These are phyloP conservation scores for Metridium senile DNA, from an alignment of 92 coral and sea anemone genomes.

Conservation along the genomic window DNA sequence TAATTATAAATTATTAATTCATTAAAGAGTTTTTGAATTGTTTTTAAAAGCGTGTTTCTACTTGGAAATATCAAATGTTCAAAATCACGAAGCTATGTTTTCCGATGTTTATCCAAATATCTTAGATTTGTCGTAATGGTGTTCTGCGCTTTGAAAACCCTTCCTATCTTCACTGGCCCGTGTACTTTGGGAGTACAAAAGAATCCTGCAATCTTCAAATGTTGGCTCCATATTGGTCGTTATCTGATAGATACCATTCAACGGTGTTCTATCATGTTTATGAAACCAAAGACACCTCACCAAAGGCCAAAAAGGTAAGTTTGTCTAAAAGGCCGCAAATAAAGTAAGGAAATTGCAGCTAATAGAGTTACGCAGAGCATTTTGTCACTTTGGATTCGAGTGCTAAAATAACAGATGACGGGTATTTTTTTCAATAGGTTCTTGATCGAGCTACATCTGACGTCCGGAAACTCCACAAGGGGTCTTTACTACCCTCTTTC, in stretches of 20 bases:
- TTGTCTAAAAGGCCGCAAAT: neutral
- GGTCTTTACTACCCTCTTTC: slow-evolving; percentile 19
- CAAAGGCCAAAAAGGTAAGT: neutral
- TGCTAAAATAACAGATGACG: no score
- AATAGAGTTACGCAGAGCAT: neutral
- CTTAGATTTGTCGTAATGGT: slow-evolving; percentile 54
- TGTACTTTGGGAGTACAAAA: slow-evolving; percentile 32
- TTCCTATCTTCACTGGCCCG: slow-evolving; percentile 27
- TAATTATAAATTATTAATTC: no score
- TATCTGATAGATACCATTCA: slow-evolving; percentile 18
- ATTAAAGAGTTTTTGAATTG: no score
- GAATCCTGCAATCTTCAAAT: slow-evolving; percentile 22
- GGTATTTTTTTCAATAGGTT: neutral
- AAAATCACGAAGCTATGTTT: no score
- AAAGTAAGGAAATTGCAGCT: neutral
- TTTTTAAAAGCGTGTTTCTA: no score
- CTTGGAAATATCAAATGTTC: no score
- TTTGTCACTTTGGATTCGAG: neutral
- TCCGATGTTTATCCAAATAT: no score
- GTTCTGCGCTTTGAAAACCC: slow-evolving; percentile 37
- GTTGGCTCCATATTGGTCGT: slow-evolving; percentile 58
- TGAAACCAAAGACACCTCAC: neutral
- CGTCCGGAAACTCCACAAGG: neutral
- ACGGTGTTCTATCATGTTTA: slow-evolving; percentile 28
- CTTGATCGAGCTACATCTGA: slow-evolving; percentile 22